A percentile compares a stretch with the other conserved stretches of the same genome.
Evolutionary conservation across 1,140 invertebrate genomes (phyloP).

Genomic region (Saccostrea echinata): DNA sequence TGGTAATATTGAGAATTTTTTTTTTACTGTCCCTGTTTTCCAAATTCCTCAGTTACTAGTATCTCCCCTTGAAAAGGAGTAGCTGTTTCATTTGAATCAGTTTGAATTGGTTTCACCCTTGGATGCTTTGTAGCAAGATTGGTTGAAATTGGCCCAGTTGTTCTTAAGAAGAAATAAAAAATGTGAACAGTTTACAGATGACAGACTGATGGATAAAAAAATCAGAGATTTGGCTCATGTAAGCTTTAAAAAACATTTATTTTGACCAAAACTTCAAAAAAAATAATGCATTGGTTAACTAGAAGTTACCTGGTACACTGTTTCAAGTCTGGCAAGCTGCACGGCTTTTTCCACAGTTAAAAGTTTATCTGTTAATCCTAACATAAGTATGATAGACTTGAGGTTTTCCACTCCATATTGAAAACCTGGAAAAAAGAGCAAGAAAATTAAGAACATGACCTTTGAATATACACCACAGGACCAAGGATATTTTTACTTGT

Average conservation of each 20-base stretch:
- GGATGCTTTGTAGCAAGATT: background rate
- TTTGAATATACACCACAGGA: too few relatives aligned
- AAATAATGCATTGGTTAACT: background rate
- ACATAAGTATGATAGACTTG: constrained; percentile 93
- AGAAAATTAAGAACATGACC: too few relatives aligned
- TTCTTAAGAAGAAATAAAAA: background rate
- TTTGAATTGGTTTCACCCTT: background rate
- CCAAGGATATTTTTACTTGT: too few relatives aligned
- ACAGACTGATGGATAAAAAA: too few relatives aligned
- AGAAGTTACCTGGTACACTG: constrained; percentile 90
- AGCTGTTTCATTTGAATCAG: too few relatives aligned
- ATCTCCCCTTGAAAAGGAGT: too few relatives aligned
- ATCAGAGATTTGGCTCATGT: too few relatives aligned
- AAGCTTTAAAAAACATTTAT: too few relatives aligned
- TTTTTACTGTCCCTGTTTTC: too few relatives aligned
- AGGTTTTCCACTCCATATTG: constrained; percentile 92
- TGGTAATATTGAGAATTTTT: too few relatives aligned
- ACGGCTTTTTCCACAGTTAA: constrained; percentile 91
- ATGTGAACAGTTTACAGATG: background rate
- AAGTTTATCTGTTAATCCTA: constrained; percentile 88
- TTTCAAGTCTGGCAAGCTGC: constrained; percentile 90
- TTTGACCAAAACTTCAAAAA: too few relatives aligned
- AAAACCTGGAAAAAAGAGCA: constrained; percentile 84
- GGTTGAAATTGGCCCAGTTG: background rate
- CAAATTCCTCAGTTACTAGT: too few relatives aligned